Conservation (phyloP, 2,797 vertebrate genomes). For the Chaunax sp. region DNA sequence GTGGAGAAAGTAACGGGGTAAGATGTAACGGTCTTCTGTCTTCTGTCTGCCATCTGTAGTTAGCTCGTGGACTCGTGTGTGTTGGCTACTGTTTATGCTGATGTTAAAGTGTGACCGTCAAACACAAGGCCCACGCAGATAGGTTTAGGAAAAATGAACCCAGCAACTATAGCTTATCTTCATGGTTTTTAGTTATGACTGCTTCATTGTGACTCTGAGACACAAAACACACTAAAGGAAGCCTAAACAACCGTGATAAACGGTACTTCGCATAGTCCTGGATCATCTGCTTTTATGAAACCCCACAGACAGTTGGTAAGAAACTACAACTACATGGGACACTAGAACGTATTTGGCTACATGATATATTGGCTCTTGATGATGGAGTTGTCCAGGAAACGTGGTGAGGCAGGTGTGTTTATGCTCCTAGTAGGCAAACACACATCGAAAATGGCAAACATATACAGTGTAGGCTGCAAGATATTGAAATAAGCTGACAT, state of each 20-base stretch:
- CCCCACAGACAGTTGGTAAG: neutral
- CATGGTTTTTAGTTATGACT: conserved; percentile 28
- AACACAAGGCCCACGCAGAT: conserved; percentile 34
- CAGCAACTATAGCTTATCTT: neutral
- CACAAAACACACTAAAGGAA: neutral
- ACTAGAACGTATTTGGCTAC: conserved; percentile 31
- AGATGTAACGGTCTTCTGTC: conserved; percentile 33
- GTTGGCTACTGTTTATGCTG: conserved; percentile 37
- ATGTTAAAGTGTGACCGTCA: conserved; percentile 40
- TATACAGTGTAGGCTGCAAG: no score
- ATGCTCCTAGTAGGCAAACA: neutral
- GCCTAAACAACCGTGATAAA: neutral
- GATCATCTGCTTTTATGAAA: neutral
- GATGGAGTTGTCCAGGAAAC: conserved; percentile 62
- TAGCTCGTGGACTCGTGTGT: conserved; percentile 6
- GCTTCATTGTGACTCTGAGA: conserved; percentile 33
- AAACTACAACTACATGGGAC: conserved; percentile 15
- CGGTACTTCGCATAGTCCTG: neutral
- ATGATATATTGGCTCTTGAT: conserved; percentile 52
- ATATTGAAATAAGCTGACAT: no score
- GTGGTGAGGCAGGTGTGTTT: conserved; percentile 19
- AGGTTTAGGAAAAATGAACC: neutral
- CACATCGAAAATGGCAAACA: no score
- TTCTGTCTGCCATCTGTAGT: no score
- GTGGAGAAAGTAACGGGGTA: neutral